A percentile compares a stretch with the other conserved stretches of the same genome.
These are phyloP conservation scores for Garra rufa DNA, from an alignment of 2,113 vertebrate genomes.

Conservation along the genomic window DNA sequence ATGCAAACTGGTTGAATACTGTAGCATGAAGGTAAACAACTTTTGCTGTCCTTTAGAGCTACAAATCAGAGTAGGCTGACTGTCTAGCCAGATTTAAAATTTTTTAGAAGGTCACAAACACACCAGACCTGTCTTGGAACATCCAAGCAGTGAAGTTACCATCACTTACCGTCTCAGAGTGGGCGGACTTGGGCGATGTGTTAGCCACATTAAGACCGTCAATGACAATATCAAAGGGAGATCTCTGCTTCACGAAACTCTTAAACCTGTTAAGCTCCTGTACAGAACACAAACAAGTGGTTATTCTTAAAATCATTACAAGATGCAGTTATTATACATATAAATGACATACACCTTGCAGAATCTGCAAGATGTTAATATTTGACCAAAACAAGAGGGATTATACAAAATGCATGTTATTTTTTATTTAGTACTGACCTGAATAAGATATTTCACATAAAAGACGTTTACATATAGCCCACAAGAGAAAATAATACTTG, in stretches of 20 bases:
- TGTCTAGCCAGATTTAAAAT: not conserved
- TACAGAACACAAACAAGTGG: constrained; percentile 48
- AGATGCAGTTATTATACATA: too few species aligned
- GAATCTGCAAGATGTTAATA: too few species aligned
- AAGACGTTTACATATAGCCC: too few species aligned
- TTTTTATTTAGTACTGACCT: too few species aligned
- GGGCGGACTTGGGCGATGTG: constrained; percentile 64
- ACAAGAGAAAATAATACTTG: too few species aligned
- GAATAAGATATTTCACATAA: too few species aligned
- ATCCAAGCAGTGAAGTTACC: not conserved
- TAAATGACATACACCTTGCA: too few species aligned
- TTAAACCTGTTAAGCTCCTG: constrained; percentile 90
- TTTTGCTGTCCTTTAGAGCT: not conserved
- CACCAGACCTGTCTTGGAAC: not conserved
- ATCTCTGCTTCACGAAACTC: constrained; percentile 80
- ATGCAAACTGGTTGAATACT: not conserved
- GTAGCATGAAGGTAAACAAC: not conserved
- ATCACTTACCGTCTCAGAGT: constrained; percentile 84
- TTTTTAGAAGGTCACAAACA: constrained; percentile 16
- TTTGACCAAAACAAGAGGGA: too few species aligned
- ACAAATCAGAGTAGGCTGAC: constrained; percentile 16
- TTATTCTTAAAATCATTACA: constrained; percentile 12
- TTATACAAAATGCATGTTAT: too few species aligned
- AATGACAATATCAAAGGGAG: constrained; percentile 89
- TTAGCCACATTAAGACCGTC: constrained; percentile 93